Percentiles rank a stretch among this genome's conserved stretches.
Evolutionary conservation across 1,140 invertebrate genomes (phyloP).

Genomic region (Drosophila pectinifera): DNA sequence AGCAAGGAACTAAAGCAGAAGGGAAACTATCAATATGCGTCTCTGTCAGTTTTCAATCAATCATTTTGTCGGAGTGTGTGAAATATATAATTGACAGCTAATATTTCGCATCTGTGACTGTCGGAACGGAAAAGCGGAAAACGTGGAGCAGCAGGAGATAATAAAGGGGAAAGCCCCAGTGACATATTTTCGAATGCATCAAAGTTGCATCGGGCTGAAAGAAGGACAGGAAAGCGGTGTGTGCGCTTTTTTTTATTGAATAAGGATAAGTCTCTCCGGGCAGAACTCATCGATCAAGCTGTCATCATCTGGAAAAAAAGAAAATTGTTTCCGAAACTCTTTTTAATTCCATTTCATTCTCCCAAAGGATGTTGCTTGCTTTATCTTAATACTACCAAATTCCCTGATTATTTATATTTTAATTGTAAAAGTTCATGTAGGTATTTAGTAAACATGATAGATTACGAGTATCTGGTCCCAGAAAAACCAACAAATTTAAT

Average conservation of each 20-base stretch:
- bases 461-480: no score
- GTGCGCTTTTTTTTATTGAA: neutral
- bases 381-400: no score
- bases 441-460: no score
- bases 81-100: conserved; percentile 69
- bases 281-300: conserved; percentile 74
- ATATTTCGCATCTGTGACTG: conserved; percentile 67
- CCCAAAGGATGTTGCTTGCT: no score
- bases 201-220: conserved; percentile 23
- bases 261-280: conserved; percentile 25
- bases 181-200: conserved; percentile 40
- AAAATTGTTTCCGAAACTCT: neutral
- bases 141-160: conserved; percentile 2
- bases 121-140: neutral
- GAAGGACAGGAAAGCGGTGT: neutral
- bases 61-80: conserved; percentile 17
- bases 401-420: no score
- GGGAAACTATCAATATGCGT: conserved; percentile 26
- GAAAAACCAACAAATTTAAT: neutral
- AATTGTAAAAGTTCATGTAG: no score
- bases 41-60: conserved; percentile 26
- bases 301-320: conserved; percentile 25
- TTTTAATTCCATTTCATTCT: neutral
- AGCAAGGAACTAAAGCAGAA: neutral
- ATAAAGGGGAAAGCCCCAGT: conserved; percentile 25